These are phyloP conservation scores for Epiblema foenella DNA, from an alignment of 2,888 invertebrate species.

Conservation along the genomic window DNA sequence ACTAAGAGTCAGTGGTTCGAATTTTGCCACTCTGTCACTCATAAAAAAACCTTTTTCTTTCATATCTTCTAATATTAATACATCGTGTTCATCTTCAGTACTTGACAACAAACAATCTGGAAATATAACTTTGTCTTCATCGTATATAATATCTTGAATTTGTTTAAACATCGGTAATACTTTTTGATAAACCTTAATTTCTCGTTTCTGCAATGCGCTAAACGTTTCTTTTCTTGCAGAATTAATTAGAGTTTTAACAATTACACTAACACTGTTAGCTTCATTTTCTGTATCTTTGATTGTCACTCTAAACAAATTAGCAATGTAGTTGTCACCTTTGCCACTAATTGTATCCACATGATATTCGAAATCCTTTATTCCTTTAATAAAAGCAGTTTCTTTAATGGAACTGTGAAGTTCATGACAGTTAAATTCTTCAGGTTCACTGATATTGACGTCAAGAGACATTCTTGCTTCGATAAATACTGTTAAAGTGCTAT, in stretches of 20 bases:
- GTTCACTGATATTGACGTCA: slow-evolving; percentile 78
- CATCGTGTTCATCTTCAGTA: slow-evolving; percentile 63
- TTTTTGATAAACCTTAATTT: slow-evolving; percentile 66
- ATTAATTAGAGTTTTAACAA: slow-evolving; percentile 74
- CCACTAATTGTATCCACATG: slow-evolving; percentile 71
- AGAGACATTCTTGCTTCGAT: slow-evolving; percentile 66
- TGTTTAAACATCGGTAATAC: slow-evolving; percentile 61
- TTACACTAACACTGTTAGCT: slow-evolving; percentile 59
- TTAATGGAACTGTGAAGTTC: slow-evolving; percentile 70
- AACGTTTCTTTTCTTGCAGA: slow-evolving; percentile 71
- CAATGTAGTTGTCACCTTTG: slow-evolving; percentile 68
- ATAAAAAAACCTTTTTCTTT: slow-evolving; percentile 60
- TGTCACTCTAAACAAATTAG: slow-evolving; percentile 72
- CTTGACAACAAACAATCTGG: slow-evolving; percentile 65
- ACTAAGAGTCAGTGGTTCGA: slow-evolving; percentile 58
- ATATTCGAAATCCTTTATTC: slow-evolving; percentile 67
- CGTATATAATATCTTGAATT: slow-evolving; percentile 58
- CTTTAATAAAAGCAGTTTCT: slow-evolving; percentile 60
- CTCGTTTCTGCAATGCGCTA: slow-evolving; percentile 69
- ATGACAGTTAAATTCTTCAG: slow-evolving; percentile 71
- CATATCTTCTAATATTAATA: slow-evolving; percentile 73
- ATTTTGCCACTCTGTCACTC: slow-evolving; percentile 58
- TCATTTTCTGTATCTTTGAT: slow-evolving; percentile 60
- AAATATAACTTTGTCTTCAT: slow-evolving; percentile 57
- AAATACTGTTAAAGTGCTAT: slow-evolving; percentile 19